Conservation (phyloP, 2,113 vertebrate species). For the Dipodomys merriami region DNA sequence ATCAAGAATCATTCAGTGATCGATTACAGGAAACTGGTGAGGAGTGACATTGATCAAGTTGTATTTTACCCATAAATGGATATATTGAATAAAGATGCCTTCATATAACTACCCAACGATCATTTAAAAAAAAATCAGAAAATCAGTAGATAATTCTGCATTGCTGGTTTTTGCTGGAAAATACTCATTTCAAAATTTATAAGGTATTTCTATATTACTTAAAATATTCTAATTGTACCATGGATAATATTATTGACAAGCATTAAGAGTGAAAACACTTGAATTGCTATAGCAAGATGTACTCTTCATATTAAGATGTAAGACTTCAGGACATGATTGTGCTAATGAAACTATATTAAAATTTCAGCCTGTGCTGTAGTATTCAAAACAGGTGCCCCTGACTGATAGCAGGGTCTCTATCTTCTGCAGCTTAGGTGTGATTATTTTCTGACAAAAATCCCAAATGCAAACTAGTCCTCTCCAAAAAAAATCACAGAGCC, state of each 20-base stretch:
- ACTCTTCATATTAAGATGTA: slow-evolving; percentile 23
- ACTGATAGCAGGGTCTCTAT: not conserved
- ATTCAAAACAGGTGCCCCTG: not conserved
- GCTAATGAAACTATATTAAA: not conserved
- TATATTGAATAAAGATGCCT: too few species aligned
- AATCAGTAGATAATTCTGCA: not conserved
- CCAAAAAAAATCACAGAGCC: not conserved
- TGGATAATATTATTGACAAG: not conserved
- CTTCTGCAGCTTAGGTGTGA: not conserved
- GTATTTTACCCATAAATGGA: too few species aligned
- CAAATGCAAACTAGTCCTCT: not conserved
- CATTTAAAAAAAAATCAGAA: not conserved
- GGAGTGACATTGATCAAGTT: too few species aligned
- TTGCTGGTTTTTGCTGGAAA: not conserved
- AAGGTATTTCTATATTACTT: not conserved
- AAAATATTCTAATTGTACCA: not conserved
- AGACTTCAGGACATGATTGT: not conserved
- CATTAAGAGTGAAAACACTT: not conserved
- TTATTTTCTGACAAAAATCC: not conserved
- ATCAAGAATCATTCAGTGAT: not conserved
- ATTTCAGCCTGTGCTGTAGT: not conserved
- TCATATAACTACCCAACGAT: too few species aligned
- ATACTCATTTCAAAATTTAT: slow-evolving; percentile 7
- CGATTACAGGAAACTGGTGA: not conserved
- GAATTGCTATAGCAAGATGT: not conserved